Base-by-base conservation (phyloP, 1,140 invertebrate species). In the Orchesella cincta region DNA sequence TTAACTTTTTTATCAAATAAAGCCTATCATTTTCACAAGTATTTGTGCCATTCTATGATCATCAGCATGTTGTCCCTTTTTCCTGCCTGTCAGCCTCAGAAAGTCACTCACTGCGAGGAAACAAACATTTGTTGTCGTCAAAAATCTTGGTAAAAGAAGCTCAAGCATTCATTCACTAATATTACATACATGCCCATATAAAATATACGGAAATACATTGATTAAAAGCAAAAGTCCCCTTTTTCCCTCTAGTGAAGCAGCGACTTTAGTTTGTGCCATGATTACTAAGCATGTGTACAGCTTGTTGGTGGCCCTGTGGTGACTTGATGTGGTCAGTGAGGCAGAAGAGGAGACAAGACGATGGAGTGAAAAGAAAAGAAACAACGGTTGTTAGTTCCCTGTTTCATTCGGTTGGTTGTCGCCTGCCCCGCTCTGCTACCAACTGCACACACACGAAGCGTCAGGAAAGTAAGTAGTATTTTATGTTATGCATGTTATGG, bases 281-380 rank as follows among this genome's bases (percentile, higher is more conserved):
- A 12, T 57, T 67, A 29, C 54, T 57, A 57, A n/a, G n/a, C n/a
- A n/a, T 46, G 8, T 46, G 8, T 46, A 46, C 20, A 46, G 39
- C 8, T 46, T 67, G 33, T 1, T 67, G 23, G 62, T 67, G 62
- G 62, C 31, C 62, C 62, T 67, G 62, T 33, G 62, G 62, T n/a
- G 62, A 67, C 62, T 67, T 67, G 29, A 33, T 67, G 62, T 33
- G 62, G 62, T 67, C 62, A 67, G 62, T 67, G 62, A 67, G 62
- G 62, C 62, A 67, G 62, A 67, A 67, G 62, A 67, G 23, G 62
- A 29, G 62, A 67, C 62, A 67, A 67, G 62, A 33, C 23, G 31
- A 5, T 67, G 26, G 26, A 3, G 62, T 31, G 62, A 67, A 67
- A 33, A 33, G n/a, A 33, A 67, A 14, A 67, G 52, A n/a, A 57